phyloP scores from a whole-genome alignment of 92 coral and sea anemone species.

The Phenganax marumi region DNA sequence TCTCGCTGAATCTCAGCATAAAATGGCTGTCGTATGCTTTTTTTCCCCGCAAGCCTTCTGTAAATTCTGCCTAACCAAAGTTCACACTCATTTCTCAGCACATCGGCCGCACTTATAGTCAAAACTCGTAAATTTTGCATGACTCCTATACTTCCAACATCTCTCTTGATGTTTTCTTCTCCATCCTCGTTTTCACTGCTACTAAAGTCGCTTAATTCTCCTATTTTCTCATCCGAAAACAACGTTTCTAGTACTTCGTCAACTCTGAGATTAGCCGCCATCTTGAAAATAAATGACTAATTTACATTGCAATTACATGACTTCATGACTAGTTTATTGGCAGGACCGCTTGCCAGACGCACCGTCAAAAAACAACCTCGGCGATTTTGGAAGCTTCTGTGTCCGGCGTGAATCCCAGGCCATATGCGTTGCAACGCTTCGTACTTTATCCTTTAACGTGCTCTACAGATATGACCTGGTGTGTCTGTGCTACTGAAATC shows the following conservation, averaged over 20 bases:
- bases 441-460: too few relatives aligned
- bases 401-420: too few relatives aligned
- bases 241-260: background rate
- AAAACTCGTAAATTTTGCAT: background rate
- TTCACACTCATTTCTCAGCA: slow-evolving; percentile 17
- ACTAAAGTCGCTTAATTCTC: slow-evolving; percentile 1
- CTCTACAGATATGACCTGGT: too few relatives aligned
- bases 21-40: slow-evolving; percentile 42
- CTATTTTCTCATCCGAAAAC: background rate
- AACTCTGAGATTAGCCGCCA: slow-evolving; percentile 4
- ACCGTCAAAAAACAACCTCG: background rate
- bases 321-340: too few relatives aligned
- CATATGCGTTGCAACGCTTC: too few relatives aligned
- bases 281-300: background rate
- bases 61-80: slow-evolving; percentile 44
- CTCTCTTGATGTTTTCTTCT: background rate
- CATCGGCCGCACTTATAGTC: background rate
- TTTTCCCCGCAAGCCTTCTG: slow-evolving; percentile 45
- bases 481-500: too few relatives aligned
- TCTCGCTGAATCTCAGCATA: slow-evolving; percentile 39
- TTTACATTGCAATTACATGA: too few relatives aligned
- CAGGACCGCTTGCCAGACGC: background rate
- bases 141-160: background rate
- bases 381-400: too few relatives aligned
- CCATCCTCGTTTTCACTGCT: slow-evolving; percentile 7